Evolutionary conservation across 2,888 invertebrate genomes (phyloP).

Genomic region (Sylvicola fuscatus): DNA sequence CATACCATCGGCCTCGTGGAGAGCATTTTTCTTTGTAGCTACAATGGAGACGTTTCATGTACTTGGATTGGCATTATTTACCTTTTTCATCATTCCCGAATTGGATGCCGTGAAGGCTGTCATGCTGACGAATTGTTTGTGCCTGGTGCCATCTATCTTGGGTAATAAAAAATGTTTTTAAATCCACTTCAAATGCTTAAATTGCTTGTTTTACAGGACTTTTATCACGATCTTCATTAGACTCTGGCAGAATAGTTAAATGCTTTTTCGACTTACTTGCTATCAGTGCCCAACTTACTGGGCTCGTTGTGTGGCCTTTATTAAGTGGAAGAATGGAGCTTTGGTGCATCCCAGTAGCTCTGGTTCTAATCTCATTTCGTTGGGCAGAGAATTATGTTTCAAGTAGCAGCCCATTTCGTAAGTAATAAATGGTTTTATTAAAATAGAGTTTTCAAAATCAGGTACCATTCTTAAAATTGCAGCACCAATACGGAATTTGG

Average conservation of each 20-base stretch:
- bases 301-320: slow-evolving; percentile 47
- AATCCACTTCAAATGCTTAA: not conserved
- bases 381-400: slow-evolving; percentile 74
- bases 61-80: slow-evolving; percentile 53
- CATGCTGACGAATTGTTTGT: slow-evolving; percentile 68
- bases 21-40: slow-evolving; percentile 35
- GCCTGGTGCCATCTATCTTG: slow-evolving; percentile 58
- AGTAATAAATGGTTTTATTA: not conserved
- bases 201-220: slow-evolving; percentile 2
- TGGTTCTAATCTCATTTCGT: slow-evolving; percentile 47
- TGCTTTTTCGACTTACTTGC: slow-evolving; percentile 35
- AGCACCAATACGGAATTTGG: slow-evolving; percentile 19
- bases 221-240: slow-evolving; percentile 4
- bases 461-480: no score
- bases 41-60: slow-evolving; percentile 55
- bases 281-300: slow-evolving; percentile 39
- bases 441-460: no score
- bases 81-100: slow-evolving; percentile 56
- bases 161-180: slow-evolving; percentile 29
- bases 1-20: slow-evolving; percentile 30
- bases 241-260: slow-evolving; percentile 20
- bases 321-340: slow-evolving; percentile 27
- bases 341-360: slow-evolving; percentile 41
- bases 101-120: slow-evolving; percentile 63
- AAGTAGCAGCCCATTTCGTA: slow-evolving; percentile 13